phyloP scores from a whole-genome alignment of 2,888 invertebrate genomes.

The Metacarcinus magister region DNA sequence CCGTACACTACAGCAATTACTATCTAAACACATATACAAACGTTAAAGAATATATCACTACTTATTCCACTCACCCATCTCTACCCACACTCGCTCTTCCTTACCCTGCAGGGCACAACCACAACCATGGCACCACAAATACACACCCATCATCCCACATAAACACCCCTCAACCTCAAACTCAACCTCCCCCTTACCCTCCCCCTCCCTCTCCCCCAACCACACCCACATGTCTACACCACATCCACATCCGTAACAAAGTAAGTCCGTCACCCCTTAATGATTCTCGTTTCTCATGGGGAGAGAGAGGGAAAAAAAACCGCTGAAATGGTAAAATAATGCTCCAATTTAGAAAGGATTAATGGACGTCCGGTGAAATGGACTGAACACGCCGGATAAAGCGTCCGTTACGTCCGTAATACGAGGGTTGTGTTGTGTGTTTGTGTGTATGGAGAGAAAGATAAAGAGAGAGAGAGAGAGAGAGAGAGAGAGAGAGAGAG shows the following conservation, averaged over 20 bases:
- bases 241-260: neutral
- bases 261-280: neutral
- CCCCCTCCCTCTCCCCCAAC: neutral
- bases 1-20: too few species aligned
- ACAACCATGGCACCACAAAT: too few species aligned
- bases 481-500: neutral
- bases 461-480: neutral
- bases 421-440: neutral
- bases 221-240: slow-evolving; percentile 33
- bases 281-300: slow-evolving; percentile 8
- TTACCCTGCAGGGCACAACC: too few species aligned
- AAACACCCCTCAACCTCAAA: neutral
- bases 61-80: too few species aligned
- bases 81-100: too few species aligned
- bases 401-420: slow-evolving; percentile 7
- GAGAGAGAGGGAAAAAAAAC: neutral
- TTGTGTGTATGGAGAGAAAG: neutral
- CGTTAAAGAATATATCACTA: too few species aligned
- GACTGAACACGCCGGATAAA: slow-evolving; percentile 32
- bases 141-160: neutral
- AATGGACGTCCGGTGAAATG: slow-evolving; percentile 46
- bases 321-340: slow-evolving; percentile 44
- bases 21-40: too few species aligned
- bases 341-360: slow-evolving; percentile 45
- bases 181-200: neutral